phyloP scores from a whole-genome alignment of 2,797 vertebrate species.

The Thaleichthys pacificus region DNA sequence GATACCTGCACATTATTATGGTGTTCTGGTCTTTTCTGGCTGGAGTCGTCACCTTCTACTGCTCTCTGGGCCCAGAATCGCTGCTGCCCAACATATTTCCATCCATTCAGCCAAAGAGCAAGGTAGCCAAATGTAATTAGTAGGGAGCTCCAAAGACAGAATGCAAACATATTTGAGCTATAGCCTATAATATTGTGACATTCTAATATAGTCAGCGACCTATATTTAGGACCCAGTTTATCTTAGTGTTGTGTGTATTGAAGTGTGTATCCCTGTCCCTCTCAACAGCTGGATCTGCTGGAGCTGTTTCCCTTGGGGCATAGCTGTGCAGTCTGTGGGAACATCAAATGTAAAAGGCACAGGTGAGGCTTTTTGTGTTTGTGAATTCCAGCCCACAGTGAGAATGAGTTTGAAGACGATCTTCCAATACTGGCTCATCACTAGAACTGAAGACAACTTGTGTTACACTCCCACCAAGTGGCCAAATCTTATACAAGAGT shows the following conservation, averaged over 20 bases:
- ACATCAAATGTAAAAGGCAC: conserved; percentile 94
- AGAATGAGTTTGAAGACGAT: neutral
- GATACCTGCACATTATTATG: conserved; percentile 92
- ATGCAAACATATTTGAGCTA: no score
- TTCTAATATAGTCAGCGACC: no score
- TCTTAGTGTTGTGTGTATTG: neutral
- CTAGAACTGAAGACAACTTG: neutral
- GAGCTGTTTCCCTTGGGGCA: conserved; percentile 90
- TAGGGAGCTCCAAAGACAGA: no score
- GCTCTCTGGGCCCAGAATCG: conserved; percentile 86
- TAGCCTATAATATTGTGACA: no score
- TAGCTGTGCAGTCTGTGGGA: conserved; percentile 94
- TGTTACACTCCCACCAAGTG: conserved; percentile 44
- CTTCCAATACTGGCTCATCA: neutral
- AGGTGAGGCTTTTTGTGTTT: conserved; percentile 74
- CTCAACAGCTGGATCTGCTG: conserved; percentile 81
- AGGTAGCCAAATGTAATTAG: conserved; percentile 67
- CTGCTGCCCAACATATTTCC: conserved; percentile 89
- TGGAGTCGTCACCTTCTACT: conserved; percentile 92
- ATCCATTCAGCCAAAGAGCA: conserved; percentile 85
- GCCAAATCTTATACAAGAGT: neutral
- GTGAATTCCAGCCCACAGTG: neutral
- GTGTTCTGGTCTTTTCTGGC: conserved; percentile 97
- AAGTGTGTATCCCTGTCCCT: conserved; percentile 30
- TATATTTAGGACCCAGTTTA: no score